Evolutionary conservation across 2,113 vertebrate genomes (phyloP), one percentile per base, ranked within the genome.

Genomic region (Rhinolophus ferrumequinum): DNA sequence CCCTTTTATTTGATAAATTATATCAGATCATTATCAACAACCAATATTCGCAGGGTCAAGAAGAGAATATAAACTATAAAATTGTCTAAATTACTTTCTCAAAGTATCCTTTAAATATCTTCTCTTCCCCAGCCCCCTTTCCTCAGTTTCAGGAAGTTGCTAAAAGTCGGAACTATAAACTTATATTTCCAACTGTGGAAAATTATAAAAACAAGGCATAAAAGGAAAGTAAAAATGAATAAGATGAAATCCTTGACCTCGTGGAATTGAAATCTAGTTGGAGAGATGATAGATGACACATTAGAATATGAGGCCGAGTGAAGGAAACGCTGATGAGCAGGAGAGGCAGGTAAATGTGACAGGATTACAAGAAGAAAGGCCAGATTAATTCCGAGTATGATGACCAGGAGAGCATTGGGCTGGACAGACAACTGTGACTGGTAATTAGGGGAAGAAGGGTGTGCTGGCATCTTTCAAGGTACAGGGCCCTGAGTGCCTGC

Each of bases 161-260:
- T 82, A 82, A 92, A 94, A 95, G 64, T 76, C 12, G 75, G 58
- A 18, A 93, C 58, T 84, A 80, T n/a, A 66, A 80, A 47, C 12
- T 80, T 66, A 52, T 50, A 62, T 72, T 84, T 95, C 50, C 21
- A 96, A 72, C 1, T 81, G 21, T 44, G 75, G 22, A 86, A 94
- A 88, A 83, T 72, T 56, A 77, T 67, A 82, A 90, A 93, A 87
- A 54, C 7, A 83, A 90, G 22, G 5, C 62, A 52, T 44, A 56
- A 86, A 79, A 18, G 28, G 5, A 72, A 94, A 54, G 22, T 13
- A 28, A 60, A 88, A 80, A 82, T 52, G 56, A 92, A 24, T 41
- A 72, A 89, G 69, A 94, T 18, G 64, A 89, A 95, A 70, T 62
- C 24, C 7, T 89, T 47, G 77, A 90, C 24, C 1, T 69, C 13